Evolutionary conservation across 2,888 invertebrate species (phyloP).

Genomic region (Boloria euphrosyne): DNA sequence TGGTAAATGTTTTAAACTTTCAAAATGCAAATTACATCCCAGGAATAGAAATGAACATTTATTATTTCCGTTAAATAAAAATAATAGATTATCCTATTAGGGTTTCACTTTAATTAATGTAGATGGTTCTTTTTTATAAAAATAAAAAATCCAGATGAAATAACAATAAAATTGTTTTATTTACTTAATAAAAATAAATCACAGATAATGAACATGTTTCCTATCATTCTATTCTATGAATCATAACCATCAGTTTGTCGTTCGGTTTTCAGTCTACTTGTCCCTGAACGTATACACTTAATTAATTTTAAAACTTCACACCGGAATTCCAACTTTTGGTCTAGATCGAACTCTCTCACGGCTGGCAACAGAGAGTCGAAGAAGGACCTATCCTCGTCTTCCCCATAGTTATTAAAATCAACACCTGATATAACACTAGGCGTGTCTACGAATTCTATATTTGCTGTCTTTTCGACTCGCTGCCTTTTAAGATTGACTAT

Average conservation of each 20-base stretch:
- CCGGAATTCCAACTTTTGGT: constrained; percentile 68
- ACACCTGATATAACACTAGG: constrained; percentile 47
- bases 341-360: constrained; percentile 62
- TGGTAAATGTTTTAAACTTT: constrained; percentile 31
- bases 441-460: constrained; percentile 59
- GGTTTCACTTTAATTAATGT: neutral
- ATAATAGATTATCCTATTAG: no score
- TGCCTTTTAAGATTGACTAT: constrained; percentile 54
- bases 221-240: neutral
- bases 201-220: neutral
- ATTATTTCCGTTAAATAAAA: constrained; percentile 9
- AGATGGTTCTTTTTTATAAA: neutral
- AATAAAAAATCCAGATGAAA: neutral
- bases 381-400: constrained; percentile 67
- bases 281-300: constrained; percentile 56
- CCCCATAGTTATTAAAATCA: constrained; percentile 11
- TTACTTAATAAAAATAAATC: constrained; percentile 1
- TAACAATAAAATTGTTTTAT: neutral
- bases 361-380: constrained; percentile 69
- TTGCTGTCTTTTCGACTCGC: constrained; percentile 37
- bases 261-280: constrained; percentile 47
- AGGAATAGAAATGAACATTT: constrained; percentile 19
- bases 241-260: constrained; percentile 35
- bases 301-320: constrained; percentile 60
- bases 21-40: constrained; percentile 33